Evolutionary conservation across 2,113 vertebrate genomes (phyloP).

Genomic region (Cephalopholis sonnerati): DNA sequence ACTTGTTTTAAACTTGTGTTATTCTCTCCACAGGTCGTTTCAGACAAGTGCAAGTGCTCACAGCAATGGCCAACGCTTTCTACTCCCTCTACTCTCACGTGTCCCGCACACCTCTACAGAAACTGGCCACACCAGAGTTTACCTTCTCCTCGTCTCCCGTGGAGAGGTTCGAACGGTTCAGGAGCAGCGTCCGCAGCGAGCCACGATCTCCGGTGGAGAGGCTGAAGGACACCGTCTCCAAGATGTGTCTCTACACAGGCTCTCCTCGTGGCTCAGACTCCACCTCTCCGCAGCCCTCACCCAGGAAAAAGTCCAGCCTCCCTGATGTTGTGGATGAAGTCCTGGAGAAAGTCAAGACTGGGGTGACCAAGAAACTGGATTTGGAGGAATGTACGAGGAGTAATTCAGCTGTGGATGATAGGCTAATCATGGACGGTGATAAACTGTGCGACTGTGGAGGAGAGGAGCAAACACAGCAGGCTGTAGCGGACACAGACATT

Average conservation of each 20-base stretch:
- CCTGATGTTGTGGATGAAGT: constrained; percentile 82
- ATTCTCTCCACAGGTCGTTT: constrained; percentile 88
- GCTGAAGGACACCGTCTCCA: constrained; percentile 89
- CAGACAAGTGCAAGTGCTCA: constrained; percentile 91
- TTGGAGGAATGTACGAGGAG: constrained; percentile 14
- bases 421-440: not conserved
- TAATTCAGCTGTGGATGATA: constrained; percentile 23
- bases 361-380: constrained; percentile 47
- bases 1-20: not conserved
- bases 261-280: constrained; percentile 60
- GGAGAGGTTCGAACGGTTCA: constrained; percentile 74
- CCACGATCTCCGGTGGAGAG: constrained; percentile 86
- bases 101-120: constrained; percentile 90
- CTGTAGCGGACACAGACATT: not conserved
- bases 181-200: constrained; percentile 76
- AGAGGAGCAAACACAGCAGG: constrained; percentile 10
- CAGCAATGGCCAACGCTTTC: constrained; percentile 90
- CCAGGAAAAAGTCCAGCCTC: constrained; percentile 74
- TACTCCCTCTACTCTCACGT: constrained; percentile 94
- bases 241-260: constrained; percentile 90
- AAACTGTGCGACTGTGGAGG: not conserved
- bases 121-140: constrained; percentile 86
- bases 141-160: constrained; percentile 79
- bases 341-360: constrained; percentile 63
- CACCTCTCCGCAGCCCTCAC: constrained; percentile 77